These are phyloP conservation scores for Morphnarchus princeps DNA, from an alignment of 2,113 vertebrate genomes.

Conservation along the genomic window DNA sequence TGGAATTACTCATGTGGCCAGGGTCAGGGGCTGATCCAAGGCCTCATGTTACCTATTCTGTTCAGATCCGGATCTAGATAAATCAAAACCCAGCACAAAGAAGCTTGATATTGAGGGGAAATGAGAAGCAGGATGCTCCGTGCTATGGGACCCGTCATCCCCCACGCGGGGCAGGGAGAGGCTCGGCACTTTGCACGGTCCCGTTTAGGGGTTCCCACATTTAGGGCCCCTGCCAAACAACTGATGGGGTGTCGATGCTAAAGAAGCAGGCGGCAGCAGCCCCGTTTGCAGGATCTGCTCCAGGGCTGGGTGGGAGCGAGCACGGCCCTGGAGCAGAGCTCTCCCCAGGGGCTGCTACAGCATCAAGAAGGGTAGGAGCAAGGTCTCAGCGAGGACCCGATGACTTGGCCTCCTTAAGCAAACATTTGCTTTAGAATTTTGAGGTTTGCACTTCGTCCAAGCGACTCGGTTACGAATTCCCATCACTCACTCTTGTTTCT, in stretches of 20 bases:
- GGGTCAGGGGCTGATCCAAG: background rate
- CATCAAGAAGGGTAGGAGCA: background rate
- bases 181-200: background rate
- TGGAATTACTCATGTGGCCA: background rate
- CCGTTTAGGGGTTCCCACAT: rapidly evolving
- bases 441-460: background rate
- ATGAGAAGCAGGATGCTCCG: background rate
- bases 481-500: background rate
- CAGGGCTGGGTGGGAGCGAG: background rate
- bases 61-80: background rate
- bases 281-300: background rate
- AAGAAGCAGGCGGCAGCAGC: background rate
- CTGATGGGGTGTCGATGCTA: rapidly evolving
- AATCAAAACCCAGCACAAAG: background rate
- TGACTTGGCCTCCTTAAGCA: rapidly evolving
- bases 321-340: background rate
- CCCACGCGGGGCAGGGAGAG: background rate
- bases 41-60: rapidly evolving
- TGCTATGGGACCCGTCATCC: background rate
- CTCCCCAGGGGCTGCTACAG: background rate
- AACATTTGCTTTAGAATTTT: background rate
- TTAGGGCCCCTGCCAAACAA: background rate
- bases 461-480: background rate
- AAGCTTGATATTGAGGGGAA: background rate
- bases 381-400: background rate